Percentiles rank a stretch among this genome's conserved stretches.
Evolutionary conservation across 2,888 invertebrate genomes (phyloP).

Genomic region (Griposia aprilina): DNA sequence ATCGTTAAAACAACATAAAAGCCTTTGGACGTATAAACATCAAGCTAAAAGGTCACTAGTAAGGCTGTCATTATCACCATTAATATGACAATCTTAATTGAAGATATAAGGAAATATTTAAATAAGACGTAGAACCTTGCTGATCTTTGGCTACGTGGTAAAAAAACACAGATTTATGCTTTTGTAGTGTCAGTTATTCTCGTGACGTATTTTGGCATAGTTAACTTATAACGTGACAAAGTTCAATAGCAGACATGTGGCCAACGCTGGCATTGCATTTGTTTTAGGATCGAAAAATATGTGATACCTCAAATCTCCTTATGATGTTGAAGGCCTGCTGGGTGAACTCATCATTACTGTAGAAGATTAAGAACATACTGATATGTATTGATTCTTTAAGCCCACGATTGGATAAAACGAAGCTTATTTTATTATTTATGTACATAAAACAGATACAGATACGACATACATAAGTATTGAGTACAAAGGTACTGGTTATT

Average conservation of each 20-base stretch:
- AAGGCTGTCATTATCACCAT: conserved; percentile 19
- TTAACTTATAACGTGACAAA: neutral
- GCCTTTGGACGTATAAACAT: neutral
- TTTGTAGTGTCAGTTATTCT: neutral
- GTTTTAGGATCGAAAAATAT: neutral
- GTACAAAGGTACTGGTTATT: no score
- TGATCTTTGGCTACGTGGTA: neutral
- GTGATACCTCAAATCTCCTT: neutral
- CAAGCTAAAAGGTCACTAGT: conserved; percentile 37
- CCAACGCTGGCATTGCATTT: neutral
- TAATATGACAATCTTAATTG: conserved; percentile 41
- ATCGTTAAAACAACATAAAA: conserved; percentile 11
- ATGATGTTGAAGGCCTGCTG: no score
- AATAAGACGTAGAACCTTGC: conserved; percentile 24
- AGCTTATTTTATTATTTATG: no score
- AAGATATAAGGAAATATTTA: conserved; percentile 48
- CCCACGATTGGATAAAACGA: no score
- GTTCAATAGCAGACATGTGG: neutral
- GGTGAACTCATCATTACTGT: neutral
- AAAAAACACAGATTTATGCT: conserved; percentile 26
- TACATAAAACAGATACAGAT: no score
- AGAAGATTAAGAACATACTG: no score
- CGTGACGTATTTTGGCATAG: neutral
- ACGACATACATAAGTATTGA: no score
- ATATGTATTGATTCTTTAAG: no score